These are phyloP conservation scores for Lanius collurio DNA, from an alignment of 2,113 vertebrate genomes.

Conservation along the genomic window DNA sequence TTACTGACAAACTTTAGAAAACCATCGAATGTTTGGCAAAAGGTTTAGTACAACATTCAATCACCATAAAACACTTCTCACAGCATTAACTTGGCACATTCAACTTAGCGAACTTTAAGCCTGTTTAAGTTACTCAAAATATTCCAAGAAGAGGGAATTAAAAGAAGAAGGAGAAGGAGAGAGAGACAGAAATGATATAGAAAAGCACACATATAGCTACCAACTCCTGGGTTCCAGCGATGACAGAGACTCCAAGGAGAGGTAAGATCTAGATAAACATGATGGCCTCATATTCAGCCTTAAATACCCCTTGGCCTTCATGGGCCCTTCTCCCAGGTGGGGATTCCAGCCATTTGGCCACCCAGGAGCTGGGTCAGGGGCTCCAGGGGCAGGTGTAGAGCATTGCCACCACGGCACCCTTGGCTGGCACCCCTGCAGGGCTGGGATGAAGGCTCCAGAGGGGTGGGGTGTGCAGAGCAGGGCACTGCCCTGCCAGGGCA, in stretches of 20 bases:
- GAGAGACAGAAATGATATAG: not conserved
- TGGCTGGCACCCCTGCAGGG: not conserved
- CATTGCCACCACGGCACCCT: fast-evolving
- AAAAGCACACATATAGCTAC: not conserved
- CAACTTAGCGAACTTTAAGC: not conserved
- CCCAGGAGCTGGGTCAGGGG: not conserved
- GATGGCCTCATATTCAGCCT: not conserved
- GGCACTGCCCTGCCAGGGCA: not conserved
- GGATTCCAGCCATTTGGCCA: not conserved
- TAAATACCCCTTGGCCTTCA: not conserved
- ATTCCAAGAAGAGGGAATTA: not conserved
- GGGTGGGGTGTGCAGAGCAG: not conserved
- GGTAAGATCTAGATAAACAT: not conserved
- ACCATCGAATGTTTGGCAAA: not conserved
- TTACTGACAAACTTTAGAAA: not conserved
- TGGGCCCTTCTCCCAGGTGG: not conserved
- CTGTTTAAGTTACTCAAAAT: not conserved
- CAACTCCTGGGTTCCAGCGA: not conserved
- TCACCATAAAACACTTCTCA: not conserved
- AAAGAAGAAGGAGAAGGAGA: not conserved
- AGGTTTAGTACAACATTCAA: not conserved
- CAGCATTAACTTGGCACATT: not conserved
- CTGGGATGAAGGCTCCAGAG: not conserved
- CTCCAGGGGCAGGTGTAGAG: not conserved
- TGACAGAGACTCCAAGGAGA: not conserved